phyloP scores from a whole-genome alignment of 2,797 vertebrate species.

The Melanotaenia maccullochi region DNA sequence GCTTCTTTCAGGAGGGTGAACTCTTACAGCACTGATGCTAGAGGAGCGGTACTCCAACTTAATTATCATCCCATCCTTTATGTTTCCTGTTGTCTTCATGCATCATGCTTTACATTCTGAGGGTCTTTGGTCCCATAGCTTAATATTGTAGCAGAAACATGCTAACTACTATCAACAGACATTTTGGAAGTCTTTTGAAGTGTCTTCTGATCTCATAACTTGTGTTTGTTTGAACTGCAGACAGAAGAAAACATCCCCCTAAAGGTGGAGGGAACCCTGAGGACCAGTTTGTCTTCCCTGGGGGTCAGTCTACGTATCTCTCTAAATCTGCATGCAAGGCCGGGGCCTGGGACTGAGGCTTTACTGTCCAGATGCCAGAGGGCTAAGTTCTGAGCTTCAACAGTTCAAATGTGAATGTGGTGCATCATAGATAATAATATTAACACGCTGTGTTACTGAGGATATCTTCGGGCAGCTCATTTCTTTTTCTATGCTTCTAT shows the following conservation, averaged over 20 bases:
- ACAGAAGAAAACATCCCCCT: constrained; percentile 78
- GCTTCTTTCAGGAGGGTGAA: constrained; percentile 83
- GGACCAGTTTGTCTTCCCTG: constrained; percentile 81
- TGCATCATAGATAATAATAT: constrained; percentile 18
- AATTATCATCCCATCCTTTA: constrained; percentile 14
- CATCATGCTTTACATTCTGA: too few species aligned
- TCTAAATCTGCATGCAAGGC: constrained; percentile 52
- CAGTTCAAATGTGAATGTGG: constrained; percentile 40
- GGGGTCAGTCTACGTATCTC: constrained; percentile 74
- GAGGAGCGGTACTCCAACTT: constrained; percentile 64
- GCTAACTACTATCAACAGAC: background rate
- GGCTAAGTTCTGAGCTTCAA: constrained; percentile 50
- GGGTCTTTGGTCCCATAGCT: too few species aligned
- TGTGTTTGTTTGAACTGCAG: constrained; percentile 51
- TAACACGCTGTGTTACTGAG: background rate
- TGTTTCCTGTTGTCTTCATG: background rate
- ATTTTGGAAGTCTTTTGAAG: background rate
- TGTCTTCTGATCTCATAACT: background rate
- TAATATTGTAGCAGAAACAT: background rate
- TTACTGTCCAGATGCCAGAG: constrained; percentile 44
- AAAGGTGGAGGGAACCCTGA: constrained; percentile 78
- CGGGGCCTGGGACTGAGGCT: constrained; percentile 31
- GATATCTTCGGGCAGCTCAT: background rate
- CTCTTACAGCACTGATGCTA: constrained; percentile 77
- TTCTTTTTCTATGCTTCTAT: background rate